Evolutionary conservation across 2,888 invertebrate species (phyloP), one percentile per base, ranked within the genome.

Genomic region (Drosophila mimica): DNA sequence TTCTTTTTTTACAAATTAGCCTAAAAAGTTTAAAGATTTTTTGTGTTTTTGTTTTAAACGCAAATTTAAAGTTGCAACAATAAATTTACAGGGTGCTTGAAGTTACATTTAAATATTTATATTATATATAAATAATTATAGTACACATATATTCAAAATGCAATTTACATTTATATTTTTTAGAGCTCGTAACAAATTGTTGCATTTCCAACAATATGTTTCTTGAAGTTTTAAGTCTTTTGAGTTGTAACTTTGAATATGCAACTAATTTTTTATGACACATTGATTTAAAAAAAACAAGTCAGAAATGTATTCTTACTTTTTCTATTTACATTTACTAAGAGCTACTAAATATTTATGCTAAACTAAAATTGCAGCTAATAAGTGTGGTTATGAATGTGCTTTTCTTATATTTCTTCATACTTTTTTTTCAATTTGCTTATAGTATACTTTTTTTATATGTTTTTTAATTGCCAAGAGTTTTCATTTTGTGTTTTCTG

Each of bases 21-120:
- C 71, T 79, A 82, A 64, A 77, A 53, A 83, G 59, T 70, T 69
- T 46, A 72, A 76, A 63, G 62, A 61, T 53, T 52, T 7, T 15
- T 36, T 15, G 11, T 34, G 48, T 43, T 63, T 56, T 51, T 48
- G 33, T 71, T 68, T 54, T 30, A 17, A 70, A 68, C 63, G 30
- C 49, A 74, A 75, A 76, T 73, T 68, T 70, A 66, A 65, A 76
- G 67, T 74, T 81, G 79, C 89, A 88, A 88, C 87, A 88, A 83
- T 82, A 75, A 76, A 79, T 87, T 58, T 89, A 90, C 89, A 90
- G 65, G 69, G 88, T 86, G 88, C 80, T 64, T 70, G 49, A 65
- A 70, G 52, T 65, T 72, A 79, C 54, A 74, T 66, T 65, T 74
- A 61, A 68, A 72, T 66, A 76, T 57, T 57, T 64, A 63, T 72